phyloP scores from a whole-genome alignment of 2,113 vertebrate species.

The Daboia siamensis region DNA sequence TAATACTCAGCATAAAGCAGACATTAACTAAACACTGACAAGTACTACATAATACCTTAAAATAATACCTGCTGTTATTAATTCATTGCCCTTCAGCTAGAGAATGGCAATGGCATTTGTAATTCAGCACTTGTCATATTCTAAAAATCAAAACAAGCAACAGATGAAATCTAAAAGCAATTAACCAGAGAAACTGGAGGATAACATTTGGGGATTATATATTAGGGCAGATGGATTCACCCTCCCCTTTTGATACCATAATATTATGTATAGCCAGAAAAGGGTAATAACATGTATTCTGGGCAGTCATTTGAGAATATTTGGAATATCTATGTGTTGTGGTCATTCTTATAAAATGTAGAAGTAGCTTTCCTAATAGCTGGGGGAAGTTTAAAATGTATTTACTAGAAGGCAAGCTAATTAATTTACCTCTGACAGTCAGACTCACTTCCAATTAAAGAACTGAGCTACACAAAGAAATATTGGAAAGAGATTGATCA shows the following conservation, averaged over 20 bases:
- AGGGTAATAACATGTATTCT: not conserved
- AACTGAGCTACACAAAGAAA: not conserved
- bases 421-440: not conserved
- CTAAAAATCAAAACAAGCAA: not conserved
- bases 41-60: not conserved
- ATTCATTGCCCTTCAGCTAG: not conserved
- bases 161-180: not conserved
- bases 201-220: not conserved
- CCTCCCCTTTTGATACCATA: not conserved
- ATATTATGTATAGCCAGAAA: not conserved
- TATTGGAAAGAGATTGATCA: not conserved
- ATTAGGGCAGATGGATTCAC: not conserved
- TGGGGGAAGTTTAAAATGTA: not conserved
- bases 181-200: not conserved
- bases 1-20: not conserved
- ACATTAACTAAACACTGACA: not conserved
- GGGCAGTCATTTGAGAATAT: not conserved
- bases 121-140: not conserved
- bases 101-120: not conserved
- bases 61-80: not conserved
- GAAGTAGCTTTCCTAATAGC: not conserved
- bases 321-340: not conserved
- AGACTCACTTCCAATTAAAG: not conserved
- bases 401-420: not conserved
- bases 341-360: not conserved